Evolutionary conservation across 2,888 invertebrate species (phyloP), one percentile per base, ranked within the genome.

Genomic region (Hirudinaria manillensis): DNA sequence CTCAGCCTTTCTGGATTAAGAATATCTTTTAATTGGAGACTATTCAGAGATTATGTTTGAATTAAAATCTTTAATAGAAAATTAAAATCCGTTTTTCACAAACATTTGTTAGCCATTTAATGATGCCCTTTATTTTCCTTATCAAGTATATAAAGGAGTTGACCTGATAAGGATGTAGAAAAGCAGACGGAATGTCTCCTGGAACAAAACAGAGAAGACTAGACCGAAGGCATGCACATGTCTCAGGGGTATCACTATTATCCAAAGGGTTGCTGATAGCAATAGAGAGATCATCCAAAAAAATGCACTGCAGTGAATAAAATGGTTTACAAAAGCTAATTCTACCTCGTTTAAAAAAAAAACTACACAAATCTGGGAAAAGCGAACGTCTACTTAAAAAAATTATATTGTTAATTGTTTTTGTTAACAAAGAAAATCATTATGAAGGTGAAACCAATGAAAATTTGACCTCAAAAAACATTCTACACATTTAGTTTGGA

Each of bases 201-300:
- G 91, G 82, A 95, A 92, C 51, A 94, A 82, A 21, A 97, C 92
- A 0, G 97, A 94, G 83, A 94, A 93, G 6, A 94, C 88, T 80
- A 95, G 88, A 36, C 95, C 95, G 87, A 96, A 92, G 0, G 90
- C 90, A 19, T 96, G 86, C 77, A 91, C 88, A 70, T 90, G 88
- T 79, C 91, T 88, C 70, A 95, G 86, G 16, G 94, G 93, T 36
- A 91, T 89, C 1, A 94, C 90, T 6, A 91, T 90, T 84, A 90
- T 93, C 96, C 97, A 98, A 78, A 95, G 86, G 75, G 93, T 83
- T 0, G 98, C 94, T 0, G 98, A 95, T 29, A 94, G 80, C 36
- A 98, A 86, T 80, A 98, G 88, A 0, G 97, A 91, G 68, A 96
- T 86, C 67, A 99, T 87, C 98, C 98, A 99, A 83, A 95, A 94